A percentile compares a stretch with the other conserved stretches of the same genome.
Conservation (phyloP, 2,888 invertebrate species). For the Agrotis ipsilon region DNA sequence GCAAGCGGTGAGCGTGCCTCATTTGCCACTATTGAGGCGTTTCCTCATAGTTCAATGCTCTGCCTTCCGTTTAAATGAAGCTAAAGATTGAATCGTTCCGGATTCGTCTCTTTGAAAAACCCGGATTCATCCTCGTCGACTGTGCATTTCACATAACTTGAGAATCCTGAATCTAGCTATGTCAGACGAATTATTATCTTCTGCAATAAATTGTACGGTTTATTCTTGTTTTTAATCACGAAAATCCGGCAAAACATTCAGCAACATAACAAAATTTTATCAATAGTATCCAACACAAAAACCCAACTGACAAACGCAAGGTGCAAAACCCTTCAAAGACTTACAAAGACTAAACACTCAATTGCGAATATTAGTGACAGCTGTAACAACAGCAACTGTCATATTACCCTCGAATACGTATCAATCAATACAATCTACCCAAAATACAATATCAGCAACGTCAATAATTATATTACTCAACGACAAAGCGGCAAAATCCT, state of each 20-base stretch:
- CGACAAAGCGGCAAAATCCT: conserved; percentile 57
- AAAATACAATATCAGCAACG: conserved; percentile 21
- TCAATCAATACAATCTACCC: conserved; percentile 29
- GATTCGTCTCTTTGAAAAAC: conserved; percentile 74
- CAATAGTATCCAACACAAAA: neutral
- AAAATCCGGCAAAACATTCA: neutral
- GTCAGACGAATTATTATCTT: conserved; percentile 49
- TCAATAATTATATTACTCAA: conserved; percentile 20
- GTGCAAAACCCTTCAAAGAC: conserved; percentile 16
- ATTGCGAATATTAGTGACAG: conserved; percentile 32
- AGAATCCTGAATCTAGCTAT: conserved; percentile 48
- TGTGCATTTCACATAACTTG: conserved; percentile 63
- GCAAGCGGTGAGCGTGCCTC: conserved; percentile 85
- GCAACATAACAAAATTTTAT: no score
- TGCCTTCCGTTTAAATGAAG: conserved; percentile 81
- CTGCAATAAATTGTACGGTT: conserved; percentile 24
- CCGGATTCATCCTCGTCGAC: conserved; percentile 58
- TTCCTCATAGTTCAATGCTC: conserved; percentile 80
- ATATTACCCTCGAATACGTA: neutral
- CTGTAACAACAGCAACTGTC: conserved; percentile 32
- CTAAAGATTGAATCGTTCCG: conserved; percentile 78
- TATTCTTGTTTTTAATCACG: conserved; percentile 28
- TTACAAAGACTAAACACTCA: neutral
- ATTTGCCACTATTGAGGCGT: conserved; percentile 88
- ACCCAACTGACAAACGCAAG: neutral